These are phyloP conservation scores for Ara ararauna DNA, from an alignment of 2,797 vertebrate species.

Conservation along the genomic window DNA sequence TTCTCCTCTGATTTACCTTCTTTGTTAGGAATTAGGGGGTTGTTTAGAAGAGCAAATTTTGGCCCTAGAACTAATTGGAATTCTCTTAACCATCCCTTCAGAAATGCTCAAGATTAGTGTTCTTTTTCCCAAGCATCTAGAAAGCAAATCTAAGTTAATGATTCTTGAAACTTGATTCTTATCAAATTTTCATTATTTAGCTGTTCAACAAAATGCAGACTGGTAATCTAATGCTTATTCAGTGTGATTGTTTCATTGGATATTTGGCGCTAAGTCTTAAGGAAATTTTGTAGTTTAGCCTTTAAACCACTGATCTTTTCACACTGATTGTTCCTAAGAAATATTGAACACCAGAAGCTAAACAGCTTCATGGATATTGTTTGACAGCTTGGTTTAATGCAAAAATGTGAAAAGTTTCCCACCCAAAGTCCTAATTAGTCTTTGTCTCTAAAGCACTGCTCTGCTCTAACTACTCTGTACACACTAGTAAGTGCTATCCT, in stretches of 20 bases:
- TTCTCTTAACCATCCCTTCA: not conserved
- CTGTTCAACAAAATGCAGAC: slow-evolving; percentile 36
- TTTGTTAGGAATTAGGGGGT: not conserved
- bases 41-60: not conserved
- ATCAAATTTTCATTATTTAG: slow-evolving; percentile 72
- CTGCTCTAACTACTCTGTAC: not conserved
- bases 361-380: not conserved
- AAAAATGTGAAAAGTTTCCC: not conserved
- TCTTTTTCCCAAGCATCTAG: slow-evolving; percentile 12
- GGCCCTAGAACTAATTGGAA: not conserved
- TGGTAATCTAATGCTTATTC: slow-evolving; percentile 19
- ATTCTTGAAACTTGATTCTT: slow-evolving; percentile 46
- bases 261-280: slow-evolving; percentile 19
- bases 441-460: not conserved
- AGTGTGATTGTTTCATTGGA: slow-evolving; percentile 3
- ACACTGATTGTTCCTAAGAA: slow-evolving; percentile 20
- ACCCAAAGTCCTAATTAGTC: not conserved
- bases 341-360: not conserved
- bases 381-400: slow-evolving; percentile 13
- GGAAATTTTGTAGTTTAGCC: slow-evolving; percentile 48
- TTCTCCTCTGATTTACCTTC: not conserved
- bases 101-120: not conserved
- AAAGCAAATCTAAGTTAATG: slow-evolving; percentile 6
- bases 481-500: not conserved
- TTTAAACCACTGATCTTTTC: slow-evolving; percentile 25